Percentiles rank a stretch among this genome's conserved stretches.
Conservation (phyloP, 2,113 vertebrate genomes). For the Bufo bufo region DNA sequence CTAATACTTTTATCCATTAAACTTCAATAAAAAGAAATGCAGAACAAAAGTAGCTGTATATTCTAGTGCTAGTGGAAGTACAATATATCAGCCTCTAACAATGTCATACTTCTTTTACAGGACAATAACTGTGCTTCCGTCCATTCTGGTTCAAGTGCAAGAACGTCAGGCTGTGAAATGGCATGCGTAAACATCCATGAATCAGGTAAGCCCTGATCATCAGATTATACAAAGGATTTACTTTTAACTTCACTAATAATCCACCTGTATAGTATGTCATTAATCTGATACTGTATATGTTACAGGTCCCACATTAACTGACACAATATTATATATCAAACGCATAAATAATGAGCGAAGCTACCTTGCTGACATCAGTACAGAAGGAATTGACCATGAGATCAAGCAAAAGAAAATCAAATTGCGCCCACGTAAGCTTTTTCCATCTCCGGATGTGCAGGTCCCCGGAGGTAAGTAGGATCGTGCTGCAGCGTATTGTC, state of each 20-base stretch:
- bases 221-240: neutral
- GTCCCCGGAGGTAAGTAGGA: slow-evolving; percentile 66
- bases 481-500: neutral
- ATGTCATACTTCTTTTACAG: slow-evolving; percentile 59
- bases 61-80: neutral
- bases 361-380: slow-evolving; percentile 63
- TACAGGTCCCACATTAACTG: slow-evolving; percentile 61
- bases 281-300: slow-evolving; percentile 31
- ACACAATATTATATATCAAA: slow-evolving; percentile 62
- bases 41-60: too few relatives aligned
- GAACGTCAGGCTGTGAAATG: slow-evolving; percentile 45
- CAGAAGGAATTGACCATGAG: slow-evolving; percentile 50
- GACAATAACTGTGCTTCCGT: slow-evolving; percentile 57
- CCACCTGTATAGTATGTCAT: neutral
- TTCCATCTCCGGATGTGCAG: slow-evolving; percentile 60
- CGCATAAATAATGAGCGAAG: slow-evolving; percentile 58
- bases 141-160: slow-evolving; percentile 57
- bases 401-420: slow-evolving; percentile 55
- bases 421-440: slow-evolving; percentile 67
- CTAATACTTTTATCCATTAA: neutral
- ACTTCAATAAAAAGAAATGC: too few relatives aligned
- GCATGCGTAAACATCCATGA: slow-evolving; percentile 40
- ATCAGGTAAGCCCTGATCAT: slow-evolving; percentile 68
- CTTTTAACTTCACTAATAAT: neutral
- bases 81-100: neutral